phyloP scores from a whole-genome alignment of 2,113 vertebrate species.

The Peromyscus maniculatus region DNA sequence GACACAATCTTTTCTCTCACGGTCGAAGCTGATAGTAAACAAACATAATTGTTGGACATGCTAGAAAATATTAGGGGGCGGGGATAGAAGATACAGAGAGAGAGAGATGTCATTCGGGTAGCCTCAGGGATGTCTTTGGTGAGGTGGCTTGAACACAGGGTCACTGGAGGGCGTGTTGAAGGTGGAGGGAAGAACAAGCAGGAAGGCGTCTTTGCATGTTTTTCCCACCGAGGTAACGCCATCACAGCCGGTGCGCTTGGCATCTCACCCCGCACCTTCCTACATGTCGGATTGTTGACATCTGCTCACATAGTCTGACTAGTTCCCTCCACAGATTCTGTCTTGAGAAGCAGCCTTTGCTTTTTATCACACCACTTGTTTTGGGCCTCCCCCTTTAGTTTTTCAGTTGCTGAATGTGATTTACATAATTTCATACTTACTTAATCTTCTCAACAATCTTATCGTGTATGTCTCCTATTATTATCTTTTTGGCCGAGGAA shows the following conservation, averaged over 20 bases:
- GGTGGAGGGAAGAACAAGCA: rapidly evolving
- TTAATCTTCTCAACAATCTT: constrained; percentile 1
- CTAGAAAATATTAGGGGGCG: not conserved
- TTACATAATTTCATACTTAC: constrained; percentile 42
- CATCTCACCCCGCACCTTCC: not conserved
- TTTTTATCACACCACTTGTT: not conserved
- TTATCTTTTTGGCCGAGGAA: constrained; percentile 4
- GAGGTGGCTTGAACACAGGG: not conserved
- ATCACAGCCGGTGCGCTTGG: not conserved
- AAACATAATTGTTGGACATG: not conserved
- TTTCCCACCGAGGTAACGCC: not conserved
- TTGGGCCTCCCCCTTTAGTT: not conserved
- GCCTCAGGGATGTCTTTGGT: not conserved
- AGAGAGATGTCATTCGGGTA: not conserved
- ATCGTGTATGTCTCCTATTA: not conserved
- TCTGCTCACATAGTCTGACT: constrained; percentile 30
- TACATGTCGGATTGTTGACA: not conserved
- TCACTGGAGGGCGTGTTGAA: not conserved
- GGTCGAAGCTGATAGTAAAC: constrained; percentile 7
- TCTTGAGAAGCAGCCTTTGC: constrained; percentile 17
- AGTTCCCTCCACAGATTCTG: constrained; percentile 17
- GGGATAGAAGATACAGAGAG: too few relatives aligned
- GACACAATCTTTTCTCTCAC: not conserved
- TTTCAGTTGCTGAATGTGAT: constrained; percentile 58
- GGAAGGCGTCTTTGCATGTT: not conserved